A percentile compares a stretch with the other conserved stretches of the same genome.
Conservation (phyloP, 2,888 invertebrate genomes). For the Pterostichus madidus region DNA sequence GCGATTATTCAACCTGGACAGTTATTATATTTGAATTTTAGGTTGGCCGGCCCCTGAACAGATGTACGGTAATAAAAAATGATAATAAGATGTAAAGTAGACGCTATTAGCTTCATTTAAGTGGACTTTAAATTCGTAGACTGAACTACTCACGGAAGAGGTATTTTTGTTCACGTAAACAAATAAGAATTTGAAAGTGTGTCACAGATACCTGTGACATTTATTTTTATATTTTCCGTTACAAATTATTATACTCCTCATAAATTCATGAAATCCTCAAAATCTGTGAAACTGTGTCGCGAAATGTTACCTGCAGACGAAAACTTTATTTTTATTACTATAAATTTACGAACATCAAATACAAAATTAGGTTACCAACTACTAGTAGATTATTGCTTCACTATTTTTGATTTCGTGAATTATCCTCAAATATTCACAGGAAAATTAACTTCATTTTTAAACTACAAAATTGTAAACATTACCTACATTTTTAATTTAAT, state of each 20-base stretch:
- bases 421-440: no score
- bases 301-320: neutral
- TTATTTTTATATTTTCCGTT: conserved; percentile 37
- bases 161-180: conserved; percentile 48
- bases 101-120: conserved; percentile 57
- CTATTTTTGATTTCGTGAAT: no score
- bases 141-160: conserved; percentile 29
- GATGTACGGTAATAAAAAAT: conserved; percentile 63
- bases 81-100: conserved; percentile 59
- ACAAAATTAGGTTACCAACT: no score
- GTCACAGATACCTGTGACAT: conserved; percentile 9
- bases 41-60: conserved; percentile 54
- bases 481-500: no score
- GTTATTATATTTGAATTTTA: conserved; percentile 65
- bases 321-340: no score
- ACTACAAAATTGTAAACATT: no score
- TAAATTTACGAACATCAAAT: no score
- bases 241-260: conserved; percentile 21
- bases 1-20: conserved; percentile 65
- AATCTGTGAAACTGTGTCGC: conserved; percentile 3
- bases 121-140: conserved; percentile 26
- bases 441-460: no score
- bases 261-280: conserved; percentile 12
- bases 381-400: no score
- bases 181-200: conserved; percentile 47